These are phyloP conservation scores for Pogonocichla stellata DNA, from an alignment of 2,113 vertebrate species.

Conservation along the genomic window DNA sequence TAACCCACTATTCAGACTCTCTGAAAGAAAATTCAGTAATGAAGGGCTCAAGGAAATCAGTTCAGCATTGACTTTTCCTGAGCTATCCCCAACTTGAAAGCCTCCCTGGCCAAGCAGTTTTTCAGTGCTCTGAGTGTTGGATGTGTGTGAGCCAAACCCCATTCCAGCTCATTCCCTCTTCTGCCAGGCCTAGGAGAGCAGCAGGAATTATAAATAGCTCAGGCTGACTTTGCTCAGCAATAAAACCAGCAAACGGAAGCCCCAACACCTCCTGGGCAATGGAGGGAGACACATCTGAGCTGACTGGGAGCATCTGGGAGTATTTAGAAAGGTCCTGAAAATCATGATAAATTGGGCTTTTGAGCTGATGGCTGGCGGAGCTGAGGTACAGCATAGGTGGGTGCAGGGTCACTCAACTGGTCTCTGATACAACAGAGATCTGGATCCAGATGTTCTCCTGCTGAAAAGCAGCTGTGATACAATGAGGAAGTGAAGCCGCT, in stretches of 20 bases:
- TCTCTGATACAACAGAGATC: accelerated
- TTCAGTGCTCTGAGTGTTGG: not conserved
- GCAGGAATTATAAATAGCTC: not conserved
- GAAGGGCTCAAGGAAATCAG: not conserved
- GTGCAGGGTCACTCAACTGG: not conserved
- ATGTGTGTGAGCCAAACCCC: not conserved
- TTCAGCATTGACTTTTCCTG: not conserved
- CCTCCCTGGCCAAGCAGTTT: not conserved
- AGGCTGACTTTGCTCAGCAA: not conserved
- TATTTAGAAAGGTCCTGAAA: not conserved
- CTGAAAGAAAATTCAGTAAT: not conserved
- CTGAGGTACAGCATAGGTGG: not conserved
- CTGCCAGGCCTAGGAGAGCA: not conserved
- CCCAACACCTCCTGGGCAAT: not conserved
- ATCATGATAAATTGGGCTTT: not conserved
- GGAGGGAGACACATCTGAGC: not conserved
- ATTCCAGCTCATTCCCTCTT: not conserved
- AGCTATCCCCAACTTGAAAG: not conserved
- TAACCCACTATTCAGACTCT: not conserved
- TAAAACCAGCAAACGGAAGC: not conserved
- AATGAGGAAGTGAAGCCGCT: not conserved
- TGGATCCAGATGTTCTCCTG: not conserved
- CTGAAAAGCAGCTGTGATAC: not conserved
- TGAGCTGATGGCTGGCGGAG: not conserved
- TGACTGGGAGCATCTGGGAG: too few relatives aligned